Evolutionary conservation across 2,888 invertebrate genomes (phyloP).

Genomic region (Asteroscopus sphinx): DNA sequence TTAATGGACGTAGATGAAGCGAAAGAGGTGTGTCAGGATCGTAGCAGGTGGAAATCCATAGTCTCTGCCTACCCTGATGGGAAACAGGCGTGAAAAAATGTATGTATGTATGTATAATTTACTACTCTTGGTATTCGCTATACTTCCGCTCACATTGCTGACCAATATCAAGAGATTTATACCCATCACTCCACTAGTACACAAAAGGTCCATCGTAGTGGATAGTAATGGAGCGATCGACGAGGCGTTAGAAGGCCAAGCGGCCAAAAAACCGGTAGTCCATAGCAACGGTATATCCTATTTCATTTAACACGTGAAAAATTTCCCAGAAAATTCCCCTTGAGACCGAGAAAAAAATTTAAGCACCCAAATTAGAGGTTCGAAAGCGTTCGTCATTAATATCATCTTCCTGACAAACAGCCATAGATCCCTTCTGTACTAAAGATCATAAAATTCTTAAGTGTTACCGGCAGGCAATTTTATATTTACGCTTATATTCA

Average conservation of each 20-base stretch:
- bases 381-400: constrained; percentile 43
- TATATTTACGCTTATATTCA: constrained; percentile 80
- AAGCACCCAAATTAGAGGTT: constrained; percentile 1
- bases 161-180: neutral
- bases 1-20: no score
- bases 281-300: neutral
- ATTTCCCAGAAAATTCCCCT: neutral
- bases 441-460: constrained; percentile 67
- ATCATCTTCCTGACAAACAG: constrained; percentile 39
- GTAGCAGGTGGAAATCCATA: no score
- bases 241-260: neutral
- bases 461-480: constrained; percentile 68
- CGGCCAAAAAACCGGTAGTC: neutral
- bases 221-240: constrained; percentile 7
- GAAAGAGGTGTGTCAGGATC: no score
- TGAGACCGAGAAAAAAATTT: neutral
- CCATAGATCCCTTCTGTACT: constrained; percentile 44
- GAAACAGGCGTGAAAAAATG: no score
- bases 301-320: neutral
- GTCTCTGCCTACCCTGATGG: no score
- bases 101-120: no score
- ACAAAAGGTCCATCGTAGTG: constrained; percentile 10
- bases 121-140: neutral
- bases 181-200: constrained; percentile 1
- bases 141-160: neutral